phyloP scores from a whole-genome alignment of 2,888 invertebrate genomes.

The Melanchra persicariae region DNA sequence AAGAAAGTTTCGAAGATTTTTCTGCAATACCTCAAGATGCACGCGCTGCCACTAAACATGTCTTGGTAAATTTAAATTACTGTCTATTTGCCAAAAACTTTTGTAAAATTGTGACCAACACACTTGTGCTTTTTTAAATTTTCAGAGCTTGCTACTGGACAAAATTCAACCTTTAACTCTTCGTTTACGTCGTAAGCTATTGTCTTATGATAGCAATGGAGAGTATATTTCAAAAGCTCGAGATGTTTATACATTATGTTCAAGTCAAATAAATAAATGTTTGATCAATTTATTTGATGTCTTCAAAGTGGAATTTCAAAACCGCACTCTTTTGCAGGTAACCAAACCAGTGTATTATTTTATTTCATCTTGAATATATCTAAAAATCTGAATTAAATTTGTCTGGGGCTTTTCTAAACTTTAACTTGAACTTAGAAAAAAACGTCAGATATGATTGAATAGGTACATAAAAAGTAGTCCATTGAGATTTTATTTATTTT shows the following conservation, averaged over 20 bases:
- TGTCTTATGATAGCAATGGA: constrained; percentile 59
- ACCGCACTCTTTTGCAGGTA: constrained; percentile 76
- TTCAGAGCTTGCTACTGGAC: constrained; percentile 77
- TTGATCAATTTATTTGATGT: constrained; percentile 81
- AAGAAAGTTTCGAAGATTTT: constrained; percentile 51
- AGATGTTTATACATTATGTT: constrained; percentile 81
- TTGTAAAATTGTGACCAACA: not conserved
- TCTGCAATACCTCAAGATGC: constrained; percentile 69
- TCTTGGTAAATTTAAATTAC: constrained; percentile 73
- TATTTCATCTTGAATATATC: not conserved
- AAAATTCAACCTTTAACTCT: constrained; percentile 77
- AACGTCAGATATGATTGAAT: not conserved
- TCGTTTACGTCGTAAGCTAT: constrained; percentile 74
- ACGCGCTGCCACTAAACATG: constrained; percentile 74
- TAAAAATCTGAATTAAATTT: too few species aligned
- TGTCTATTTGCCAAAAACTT: not conserved
- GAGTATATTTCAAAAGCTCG: constrained; percentile 70
- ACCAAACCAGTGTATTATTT: not conserved
- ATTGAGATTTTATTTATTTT: too few species aligned
- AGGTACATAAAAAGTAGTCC: too few species aligned
- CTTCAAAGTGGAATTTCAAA: constrained; percentile 80
- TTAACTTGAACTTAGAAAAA: not conserved
- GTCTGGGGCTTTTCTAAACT: not conserved
- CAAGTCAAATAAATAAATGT: constrained; percentile 86
- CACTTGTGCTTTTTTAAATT: constrained; percentile 35